Conservation (phyloP, 2,113 vertebrate species). For the Merops nubicus region DNA sequence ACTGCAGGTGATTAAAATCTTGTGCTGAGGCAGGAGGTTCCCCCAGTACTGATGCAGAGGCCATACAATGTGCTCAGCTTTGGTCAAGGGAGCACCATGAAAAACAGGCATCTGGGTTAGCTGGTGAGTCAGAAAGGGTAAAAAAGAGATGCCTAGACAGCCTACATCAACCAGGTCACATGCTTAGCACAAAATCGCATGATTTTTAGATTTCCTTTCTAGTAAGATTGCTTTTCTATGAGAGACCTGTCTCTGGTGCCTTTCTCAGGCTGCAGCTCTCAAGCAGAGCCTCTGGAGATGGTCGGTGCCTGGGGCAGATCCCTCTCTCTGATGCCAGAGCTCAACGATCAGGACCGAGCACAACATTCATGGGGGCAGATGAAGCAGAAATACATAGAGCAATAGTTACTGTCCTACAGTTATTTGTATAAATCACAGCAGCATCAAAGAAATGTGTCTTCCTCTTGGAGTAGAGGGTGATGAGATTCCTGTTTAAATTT, state of each 20-base stretch:
- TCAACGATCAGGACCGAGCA: background rate
- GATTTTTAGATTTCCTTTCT: background rate
- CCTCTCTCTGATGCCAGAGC: background rate
- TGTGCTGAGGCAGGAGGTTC: background rate
- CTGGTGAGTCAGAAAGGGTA: background rate
- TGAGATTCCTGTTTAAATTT: constrained; percentile 37
- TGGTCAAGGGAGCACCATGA: rapidly evolving
- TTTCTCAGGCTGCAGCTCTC: background rate
- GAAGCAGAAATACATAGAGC: rapidly evolving
- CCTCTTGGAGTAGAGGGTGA: background rate
- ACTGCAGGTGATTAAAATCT: background rate
- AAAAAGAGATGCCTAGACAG: background rate
- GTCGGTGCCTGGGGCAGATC: background rate
- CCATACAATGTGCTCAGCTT: background rate
- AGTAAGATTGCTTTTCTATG: background rate
- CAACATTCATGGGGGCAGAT: background rate
- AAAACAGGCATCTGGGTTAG: background rate
- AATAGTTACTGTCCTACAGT: background rate
- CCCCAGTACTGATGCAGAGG: rapidly evolving
- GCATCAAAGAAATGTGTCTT: constrained; percentile 23
- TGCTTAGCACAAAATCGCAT: background rate
- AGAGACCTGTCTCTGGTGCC: background rate
- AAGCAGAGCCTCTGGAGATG: background rate
- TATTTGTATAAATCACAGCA: background rate
- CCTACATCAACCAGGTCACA: rapidly evolving